Percentiles rank a stretch among this genome's conserved stretches.
Evolutionary conservation across 2,888 invertebrate species (phyloP).

Genomic region (Antheraea yamamai): DNA sequence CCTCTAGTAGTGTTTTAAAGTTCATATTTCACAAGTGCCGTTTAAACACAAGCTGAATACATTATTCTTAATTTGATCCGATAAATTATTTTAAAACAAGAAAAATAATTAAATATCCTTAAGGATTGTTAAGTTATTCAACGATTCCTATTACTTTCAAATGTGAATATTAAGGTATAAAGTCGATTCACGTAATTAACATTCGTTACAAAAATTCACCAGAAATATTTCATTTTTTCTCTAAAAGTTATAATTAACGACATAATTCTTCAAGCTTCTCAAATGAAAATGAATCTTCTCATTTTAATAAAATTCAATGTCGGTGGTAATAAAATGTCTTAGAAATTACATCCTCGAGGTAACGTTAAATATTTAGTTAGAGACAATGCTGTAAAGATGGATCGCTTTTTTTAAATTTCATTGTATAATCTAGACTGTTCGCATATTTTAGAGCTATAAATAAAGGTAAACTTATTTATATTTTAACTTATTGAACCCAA

Average conservation of each 20-base stretch:
- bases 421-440: not conserved
- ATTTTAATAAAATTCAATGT: not conserved
- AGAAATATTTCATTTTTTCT: not conserved
- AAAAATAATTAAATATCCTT: no score
- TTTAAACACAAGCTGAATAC: no score
- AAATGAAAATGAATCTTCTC: not conserved
- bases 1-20: no score
- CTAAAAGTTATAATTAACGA: conserved; percentile 7
- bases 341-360: not conserved
- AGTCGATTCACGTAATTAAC: not conserved
- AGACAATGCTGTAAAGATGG: not conserved
- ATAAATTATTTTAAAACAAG: no score
- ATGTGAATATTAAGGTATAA: conserved; percentile 17
- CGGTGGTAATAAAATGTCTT: conserved; percentile 5
- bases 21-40: no score
- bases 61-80: no score
- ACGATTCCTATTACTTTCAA: not conserved
- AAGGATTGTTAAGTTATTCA: no score
- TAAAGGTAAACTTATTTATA: no score
- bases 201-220: not conserved
- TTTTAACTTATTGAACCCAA: no score
- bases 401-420: not conserved
- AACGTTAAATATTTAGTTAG: not conserved
- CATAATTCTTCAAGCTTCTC: conserved; percentile 2
- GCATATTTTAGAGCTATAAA: not conserved